Conservation (phyloP, 2,888 invertebrate species). For the Cristatella mucedo region DNA sequence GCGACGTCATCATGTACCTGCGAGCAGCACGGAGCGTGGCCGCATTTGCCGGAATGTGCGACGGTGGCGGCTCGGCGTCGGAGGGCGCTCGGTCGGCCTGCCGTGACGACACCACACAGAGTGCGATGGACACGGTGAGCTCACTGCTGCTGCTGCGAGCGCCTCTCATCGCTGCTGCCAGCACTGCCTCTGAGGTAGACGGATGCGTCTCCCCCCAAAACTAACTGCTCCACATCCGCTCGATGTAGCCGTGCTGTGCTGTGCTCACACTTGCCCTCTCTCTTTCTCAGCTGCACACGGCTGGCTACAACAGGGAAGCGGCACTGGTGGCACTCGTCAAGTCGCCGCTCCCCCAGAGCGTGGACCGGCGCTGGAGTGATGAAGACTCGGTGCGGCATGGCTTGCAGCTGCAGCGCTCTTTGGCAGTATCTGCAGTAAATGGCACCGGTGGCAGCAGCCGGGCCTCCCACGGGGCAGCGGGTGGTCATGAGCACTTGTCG, state of each 20-base stretch:
- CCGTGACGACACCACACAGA: conserved; percentile 89
- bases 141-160: too few relatives aligned
- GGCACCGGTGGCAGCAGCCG: too few relatives aligned
- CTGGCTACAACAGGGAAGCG: conserved; percentile 86
- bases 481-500: conserved; percentile 9
- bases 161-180: too few relatives aligned
- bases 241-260: neutral
- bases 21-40: conserved; percentile 89
- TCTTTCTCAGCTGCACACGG: conserved; percentile 63
- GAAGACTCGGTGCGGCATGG: conserved; percentile 60
- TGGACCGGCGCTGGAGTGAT: conserved; percentile 94
- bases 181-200: too few relatives aligned
- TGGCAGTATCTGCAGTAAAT: too few relatives aligned
- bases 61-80: conserved; percentile 87
- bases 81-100: conserved; percentile 92
- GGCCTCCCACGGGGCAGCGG: conserved; percentile 9
- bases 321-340: conserved; percentile 89
- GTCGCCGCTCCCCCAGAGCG: conserved; percentile 87
- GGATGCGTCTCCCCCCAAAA: too few relatives aligned
- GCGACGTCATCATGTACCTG: conserved; percentile 90
- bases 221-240: too few relatives aligned
- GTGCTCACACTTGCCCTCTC: conserved; percentile 7
- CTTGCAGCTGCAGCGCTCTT: too few relatives aligned
- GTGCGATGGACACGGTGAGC: conserved; percentile 73
- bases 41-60: conserved; percentile 96